Percentiles rank a stretch among this genome's conserved stretches.
These are phyloP conservation scores for Grantiella picta DNA, from an alignment of 2,113 vertebrate genomes.

Conservation along the genomic window DNA sequence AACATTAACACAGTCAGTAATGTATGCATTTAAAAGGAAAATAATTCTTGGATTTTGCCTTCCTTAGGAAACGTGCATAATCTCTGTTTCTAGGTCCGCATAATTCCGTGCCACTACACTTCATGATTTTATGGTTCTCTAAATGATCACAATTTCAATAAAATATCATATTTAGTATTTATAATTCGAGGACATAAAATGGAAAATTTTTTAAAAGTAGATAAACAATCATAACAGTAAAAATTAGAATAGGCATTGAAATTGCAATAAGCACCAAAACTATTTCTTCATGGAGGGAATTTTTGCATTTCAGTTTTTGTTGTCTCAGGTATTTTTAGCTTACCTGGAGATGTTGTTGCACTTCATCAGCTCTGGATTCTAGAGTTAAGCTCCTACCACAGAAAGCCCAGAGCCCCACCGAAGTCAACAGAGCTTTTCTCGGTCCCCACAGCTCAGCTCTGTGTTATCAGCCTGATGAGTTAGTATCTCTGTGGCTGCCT, in stretches of 20 bases:
- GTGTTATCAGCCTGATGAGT: background rate
- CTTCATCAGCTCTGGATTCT: background rate
- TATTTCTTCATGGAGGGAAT: constrained; percentile 6
- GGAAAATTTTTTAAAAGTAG: background rate
- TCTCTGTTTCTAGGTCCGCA: background rate
- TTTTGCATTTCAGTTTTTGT: background rate
- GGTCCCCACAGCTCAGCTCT: background rate
- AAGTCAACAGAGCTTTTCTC: background rate
- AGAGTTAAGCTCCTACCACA: background rate
- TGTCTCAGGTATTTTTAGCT: background rate
- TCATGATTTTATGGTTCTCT: constrained; percentile 1
- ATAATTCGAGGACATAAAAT: background rate
- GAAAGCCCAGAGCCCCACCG: background rate
- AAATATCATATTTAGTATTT: constrained; percentile 39
- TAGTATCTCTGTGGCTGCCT: background rate
- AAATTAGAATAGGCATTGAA: constrained; percentile 10
- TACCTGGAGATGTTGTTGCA: background rate
- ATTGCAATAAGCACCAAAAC: background rate
- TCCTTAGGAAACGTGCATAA: background rate
- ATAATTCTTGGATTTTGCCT: background rate
- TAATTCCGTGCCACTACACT: background rate
- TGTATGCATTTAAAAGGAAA: background rate
- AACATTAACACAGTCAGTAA: background rate
- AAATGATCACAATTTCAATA: constrained; percentile 25
- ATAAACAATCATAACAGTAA: background rate